phyloP scores from a whole-genome alignment of 1,140 invertebrate genomes.

The Cotesia vestalis region DNA sequence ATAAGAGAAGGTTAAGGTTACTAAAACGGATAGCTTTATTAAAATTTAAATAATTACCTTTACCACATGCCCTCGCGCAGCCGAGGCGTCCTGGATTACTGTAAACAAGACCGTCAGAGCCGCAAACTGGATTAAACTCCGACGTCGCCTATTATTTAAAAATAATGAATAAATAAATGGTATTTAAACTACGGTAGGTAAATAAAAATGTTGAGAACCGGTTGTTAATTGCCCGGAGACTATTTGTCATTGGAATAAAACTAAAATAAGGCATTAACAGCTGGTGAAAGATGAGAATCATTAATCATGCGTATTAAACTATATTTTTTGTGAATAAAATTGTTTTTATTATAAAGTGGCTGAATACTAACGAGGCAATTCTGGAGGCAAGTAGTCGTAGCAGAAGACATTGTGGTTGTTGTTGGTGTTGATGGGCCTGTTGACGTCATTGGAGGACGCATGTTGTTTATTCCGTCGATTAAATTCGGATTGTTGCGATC shows the following conservation, averaged over 20 bases:
- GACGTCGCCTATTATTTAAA: constrained; percentile 60
- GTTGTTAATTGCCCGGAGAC: no score
- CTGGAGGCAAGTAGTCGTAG: constrained; percentile 18
- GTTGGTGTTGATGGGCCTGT: not conserved
- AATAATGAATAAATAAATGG: constrained; percentile 4
- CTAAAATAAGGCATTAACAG: not conserved
- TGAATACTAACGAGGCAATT: constrained; percentile 43
- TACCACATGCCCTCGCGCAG: constrained; percentile 71
- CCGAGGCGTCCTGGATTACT: constrained; percentile 69
- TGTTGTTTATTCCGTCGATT: not conserved
- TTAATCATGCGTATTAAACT: no score
- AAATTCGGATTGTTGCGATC: constrained; percentile 11
- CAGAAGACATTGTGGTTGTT: not conserved
- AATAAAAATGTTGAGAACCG: constrained; percentile 6
- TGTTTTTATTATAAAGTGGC: no score
- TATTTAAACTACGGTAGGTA: not conserved
- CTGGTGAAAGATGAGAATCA: no score
- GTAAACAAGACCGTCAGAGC: constrained; percentile 71
- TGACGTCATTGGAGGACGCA: not conserved
- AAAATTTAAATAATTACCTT: constrained; percentile 52
- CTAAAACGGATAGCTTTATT: constrained; percentile 20
- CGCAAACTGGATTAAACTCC: constrained; percentile 78
- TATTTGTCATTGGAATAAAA: not conserved
- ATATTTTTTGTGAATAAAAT: no score
- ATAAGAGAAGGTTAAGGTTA: not conserved